phyloP scores from a whole-genome alignment of 2,797 vertebrate genomes.

The Hirundo rustica region DNA sequence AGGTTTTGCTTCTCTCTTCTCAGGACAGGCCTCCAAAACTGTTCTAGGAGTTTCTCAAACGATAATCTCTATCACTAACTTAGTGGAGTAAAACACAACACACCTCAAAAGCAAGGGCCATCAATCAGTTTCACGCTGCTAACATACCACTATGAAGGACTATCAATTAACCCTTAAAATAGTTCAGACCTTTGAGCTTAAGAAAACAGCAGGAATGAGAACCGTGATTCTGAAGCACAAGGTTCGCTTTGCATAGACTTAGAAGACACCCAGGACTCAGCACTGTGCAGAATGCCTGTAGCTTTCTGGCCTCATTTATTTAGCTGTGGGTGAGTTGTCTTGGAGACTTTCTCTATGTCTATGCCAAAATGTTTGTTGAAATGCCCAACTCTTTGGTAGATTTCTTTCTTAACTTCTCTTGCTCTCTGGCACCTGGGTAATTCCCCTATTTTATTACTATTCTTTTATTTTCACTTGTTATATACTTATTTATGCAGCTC shows the following conservation, averaged over 20 bases:
- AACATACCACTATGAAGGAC: neutral
- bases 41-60: neutral
- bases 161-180: neutral
- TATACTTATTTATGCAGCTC: neutral
- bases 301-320: neutral
- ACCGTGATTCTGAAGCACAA: neutral
- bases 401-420: neutral
- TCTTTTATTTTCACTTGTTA: neutral
- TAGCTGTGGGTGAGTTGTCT: neutral
- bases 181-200: neutral
- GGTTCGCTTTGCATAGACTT: neutral
- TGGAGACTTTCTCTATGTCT: neutral
- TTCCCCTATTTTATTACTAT: neutral
- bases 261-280: neutral
- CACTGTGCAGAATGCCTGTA: neutral
- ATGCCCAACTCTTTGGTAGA: neutral
- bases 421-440: neutral
- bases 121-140: neutral
- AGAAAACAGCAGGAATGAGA: neutral
- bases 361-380: neutral
- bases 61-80: neutral
- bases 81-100: neutral
- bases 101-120: neutral
- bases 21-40: neutral
- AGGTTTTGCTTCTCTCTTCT: neutral